phyloP scores from a whole-genome alignment of 2,113 vertebrate genomes.

The Calyptomena viridis region DNA sequence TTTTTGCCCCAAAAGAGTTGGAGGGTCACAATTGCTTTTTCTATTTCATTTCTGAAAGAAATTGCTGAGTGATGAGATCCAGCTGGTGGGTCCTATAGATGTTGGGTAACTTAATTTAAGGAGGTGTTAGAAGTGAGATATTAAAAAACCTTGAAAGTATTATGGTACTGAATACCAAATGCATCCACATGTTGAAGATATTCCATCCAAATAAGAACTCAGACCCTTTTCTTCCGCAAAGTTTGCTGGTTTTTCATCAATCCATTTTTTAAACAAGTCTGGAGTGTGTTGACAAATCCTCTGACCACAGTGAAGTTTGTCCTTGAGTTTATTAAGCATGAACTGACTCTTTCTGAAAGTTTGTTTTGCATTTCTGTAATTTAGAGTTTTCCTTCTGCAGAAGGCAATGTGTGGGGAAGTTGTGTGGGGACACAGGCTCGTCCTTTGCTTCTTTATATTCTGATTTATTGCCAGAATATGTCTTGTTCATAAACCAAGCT shows the following conservation, averaged over 20 bases:
- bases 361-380: not conserved
- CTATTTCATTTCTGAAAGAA: not conserved
- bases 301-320: not conserved
- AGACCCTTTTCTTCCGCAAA: not conserved
- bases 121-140: not conserved
- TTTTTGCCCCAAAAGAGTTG: not conserved
- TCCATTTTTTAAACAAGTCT: not conserved
- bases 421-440: no score
- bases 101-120: not conserved
- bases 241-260: not conserved
- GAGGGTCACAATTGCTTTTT: not conserved
- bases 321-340: not conserved
- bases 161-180: not conserved
- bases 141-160: not conserved
- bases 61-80: not conserved
- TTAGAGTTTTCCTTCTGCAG: not conserved
- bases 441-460: not conserved
- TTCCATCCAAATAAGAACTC: not conserved
- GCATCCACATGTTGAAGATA: not conserved
- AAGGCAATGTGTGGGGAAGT: accelerated
- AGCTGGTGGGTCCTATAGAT: not conserved
- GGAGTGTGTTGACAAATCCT: not conserved
- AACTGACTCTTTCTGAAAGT: not conserved
- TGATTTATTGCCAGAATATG: not conserved
- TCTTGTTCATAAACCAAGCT: not conserved